A percentile compares a stretch with the other conserved stretches of the same genome.
Conservation (phyloP, 2,888 invertebrate species). For the Piscicola geometra region DNA sequence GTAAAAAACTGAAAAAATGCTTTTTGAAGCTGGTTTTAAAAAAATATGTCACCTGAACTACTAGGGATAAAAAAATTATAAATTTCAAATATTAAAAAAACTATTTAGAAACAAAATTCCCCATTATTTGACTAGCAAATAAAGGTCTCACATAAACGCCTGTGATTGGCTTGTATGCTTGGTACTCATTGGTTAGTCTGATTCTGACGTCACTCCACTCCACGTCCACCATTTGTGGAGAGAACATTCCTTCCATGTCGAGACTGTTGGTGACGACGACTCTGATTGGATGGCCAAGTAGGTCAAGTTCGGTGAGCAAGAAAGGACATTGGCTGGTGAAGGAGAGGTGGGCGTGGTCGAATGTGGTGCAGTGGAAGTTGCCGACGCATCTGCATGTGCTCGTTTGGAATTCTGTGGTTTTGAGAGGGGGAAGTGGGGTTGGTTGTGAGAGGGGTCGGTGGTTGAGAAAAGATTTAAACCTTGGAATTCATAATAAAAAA, state of each 20-base stretch:
- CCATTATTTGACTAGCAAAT: too few relatives aligned
- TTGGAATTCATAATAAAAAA: too few relatives aligned
- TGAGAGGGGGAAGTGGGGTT: too few relatives aligned
- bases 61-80: not conserved
- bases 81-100: not conserved
- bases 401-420: not conserved
- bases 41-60: too few relatives aligned
- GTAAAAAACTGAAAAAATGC: too few relatives aligned
- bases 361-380: constrained; percentile 27
- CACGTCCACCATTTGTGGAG: not conserved
- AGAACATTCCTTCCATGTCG: not conserved
- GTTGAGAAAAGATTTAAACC: too few relatives aligned
- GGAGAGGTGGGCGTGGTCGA: constrained; percentile 7
- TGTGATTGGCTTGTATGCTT: not conserved
- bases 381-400: constrained; percentile 19
- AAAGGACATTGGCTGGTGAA: not conserved
- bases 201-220: not conserved
- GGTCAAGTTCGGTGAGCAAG: constrained; percentile 9
- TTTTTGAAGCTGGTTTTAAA: too few relatives aligned
- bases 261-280: constrained; percentile 6
- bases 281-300: not conserved
- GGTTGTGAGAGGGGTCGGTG: too few relatives aligned
- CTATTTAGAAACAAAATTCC: not conserved
- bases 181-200: constrained; percentile 4
- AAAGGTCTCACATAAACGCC: constrained; percentile 15